Percentiles rank a stretch among this genome's conserved stretches.
Evolutionary conservation across 2,113 vertebrate species (phyloP).

Genomic region (Pseudopodoces humilis): DNA sequence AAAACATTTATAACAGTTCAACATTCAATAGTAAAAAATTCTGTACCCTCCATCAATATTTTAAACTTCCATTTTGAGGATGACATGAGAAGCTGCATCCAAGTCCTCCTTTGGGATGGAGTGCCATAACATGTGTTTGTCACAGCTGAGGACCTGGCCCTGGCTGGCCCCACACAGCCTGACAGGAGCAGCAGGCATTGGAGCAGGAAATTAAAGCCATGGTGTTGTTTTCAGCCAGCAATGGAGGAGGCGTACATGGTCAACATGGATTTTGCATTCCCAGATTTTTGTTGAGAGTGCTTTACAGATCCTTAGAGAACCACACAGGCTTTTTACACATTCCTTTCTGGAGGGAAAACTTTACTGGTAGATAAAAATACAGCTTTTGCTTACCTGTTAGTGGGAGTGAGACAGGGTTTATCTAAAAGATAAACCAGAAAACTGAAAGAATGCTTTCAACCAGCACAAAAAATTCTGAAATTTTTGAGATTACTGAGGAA

Average conservation of each 20-base stretch:
- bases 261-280: background rate
- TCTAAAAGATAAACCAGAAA: background rate
- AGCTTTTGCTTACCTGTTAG: background rate
- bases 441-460: background rate
- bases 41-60: background rate
- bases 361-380: background rate
- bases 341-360: background rate
- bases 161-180: background rate
- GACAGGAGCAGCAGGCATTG: background rate
- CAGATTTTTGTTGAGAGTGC: background rate
- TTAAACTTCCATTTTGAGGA: background rate
- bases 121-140: background rate
- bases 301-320: background rate
- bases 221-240: accelerated
- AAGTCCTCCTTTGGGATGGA: background rate
- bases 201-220: background rate
- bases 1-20: background rate
- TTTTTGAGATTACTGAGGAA: background rate
- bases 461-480: background rate
- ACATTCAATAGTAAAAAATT: background rate
- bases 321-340: background rate
- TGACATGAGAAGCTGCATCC: background rate
- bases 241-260: background rate
- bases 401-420: background rate
- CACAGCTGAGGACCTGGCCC: background rate